phyloP scores from a whole-genome alignment of 2,113 vertebrate species.

The Sander vitreus region DNA sequence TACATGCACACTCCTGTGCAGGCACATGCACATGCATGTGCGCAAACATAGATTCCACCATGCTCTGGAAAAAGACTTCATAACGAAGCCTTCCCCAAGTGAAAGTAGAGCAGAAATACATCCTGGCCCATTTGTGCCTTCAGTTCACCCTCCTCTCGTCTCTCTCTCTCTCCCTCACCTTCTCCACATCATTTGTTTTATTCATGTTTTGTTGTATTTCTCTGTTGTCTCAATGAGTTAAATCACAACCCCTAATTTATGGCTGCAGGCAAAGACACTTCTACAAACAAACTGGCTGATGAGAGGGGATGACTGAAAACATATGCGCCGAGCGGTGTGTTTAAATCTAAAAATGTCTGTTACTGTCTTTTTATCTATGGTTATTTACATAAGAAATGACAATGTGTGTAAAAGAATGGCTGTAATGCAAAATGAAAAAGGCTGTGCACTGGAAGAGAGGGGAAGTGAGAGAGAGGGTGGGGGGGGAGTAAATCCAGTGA shows the following conservation, averaged over 20 bases:
- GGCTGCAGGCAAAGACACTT: constrained; percentile 80
- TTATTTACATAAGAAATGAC: constrained; percentile 84
- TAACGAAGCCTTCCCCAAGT: constrained; percentile 85
- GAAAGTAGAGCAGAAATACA: constrained; percentile 85
- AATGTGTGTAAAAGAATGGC: constrained; percentile 78
- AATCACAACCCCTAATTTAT: constrained; percentile 82
- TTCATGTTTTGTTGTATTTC: constrained; percentile 80
- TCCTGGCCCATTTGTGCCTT: constrained; percentile 85
- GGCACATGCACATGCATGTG: constrained; percentile 18
- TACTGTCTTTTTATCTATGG: constrained; percentile 78
- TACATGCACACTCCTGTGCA: constrained; percentile 28
- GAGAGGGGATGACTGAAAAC: constrained; percentile 78
- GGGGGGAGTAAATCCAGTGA: constrained; percentile 75
- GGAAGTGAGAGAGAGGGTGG: constrained; percentile 35
- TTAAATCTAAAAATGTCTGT: constrained; percentile 80
- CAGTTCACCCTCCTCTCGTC: constrained; percentile 71
- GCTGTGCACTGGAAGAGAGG: constrained; percentile 58
- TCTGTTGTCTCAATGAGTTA: constrained; percentile 82
- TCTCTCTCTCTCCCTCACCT: constrained; percentile 64
- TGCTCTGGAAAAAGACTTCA: constrained; percentile 86
- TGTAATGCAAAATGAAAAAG: constrained; percentile 75
- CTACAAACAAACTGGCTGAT: constrained; percentile 78
- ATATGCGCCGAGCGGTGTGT: constrained; percentile 63
- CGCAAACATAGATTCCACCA: constrained; percentile 54
- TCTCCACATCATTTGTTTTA: constrained; percentile 81